Conservation (phyloP, 2,797 vertebrate species). For the Tragopan temminckii region DNA sequence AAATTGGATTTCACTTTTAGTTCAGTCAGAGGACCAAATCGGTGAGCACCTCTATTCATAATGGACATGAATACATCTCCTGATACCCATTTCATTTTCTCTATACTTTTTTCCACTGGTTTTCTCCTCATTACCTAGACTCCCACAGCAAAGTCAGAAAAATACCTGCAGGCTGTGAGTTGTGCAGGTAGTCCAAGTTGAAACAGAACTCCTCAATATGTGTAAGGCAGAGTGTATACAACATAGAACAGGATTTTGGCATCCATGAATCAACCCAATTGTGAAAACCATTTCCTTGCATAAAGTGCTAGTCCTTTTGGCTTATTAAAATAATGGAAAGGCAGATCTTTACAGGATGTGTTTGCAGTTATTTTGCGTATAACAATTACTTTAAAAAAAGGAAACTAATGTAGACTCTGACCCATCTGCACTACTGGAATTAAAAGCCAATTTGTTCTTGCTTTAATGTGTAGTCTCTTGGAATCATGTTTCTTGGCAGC, state of each 20-base stretch:
- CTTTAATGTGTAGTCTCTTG: not conserved
- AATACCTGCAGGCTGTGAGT: not conserved
- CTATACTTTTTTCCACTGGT: not conserved
- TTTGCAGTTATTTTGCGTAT: not conserved
- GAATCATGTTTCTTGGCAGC: not conserved
- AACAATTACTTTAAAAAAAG: not conserved
- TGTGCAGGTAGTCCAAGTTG: not conserved
- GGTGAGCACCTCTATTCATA: not conserved
- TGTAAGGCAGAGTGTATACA: not conserved
- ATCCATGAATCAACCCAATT: not conserved
- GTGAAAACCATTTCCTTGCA: not conserved
- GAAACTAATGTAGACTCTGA: not conserved
- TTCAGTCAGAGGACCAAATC: not conserved
- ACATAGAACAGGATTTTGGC: not conserved
- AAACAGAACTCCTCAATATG: not conserved
- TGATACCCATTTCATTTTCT: not conserved
- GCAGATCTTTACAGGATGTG: not conserved
- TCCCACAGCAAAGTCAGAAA: not conserved
- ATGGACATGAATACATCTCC: conserved; percentile 1
- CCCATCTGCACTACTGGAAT: not conserved
- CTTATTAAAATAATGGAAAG: not conserved
- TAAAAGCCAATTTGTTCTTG: not conserved
- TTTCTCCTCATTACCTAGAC: conserved; percentile 19
- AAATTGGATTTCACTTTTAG: conserved; percentile 25
- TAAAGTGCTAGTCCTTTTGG: not conserved